These are phyloP conservation scores for Candidula unifasciata DNA, from an alignment of 2,888 invertebrate genomes.

Conservation along the genomic window DNA sequence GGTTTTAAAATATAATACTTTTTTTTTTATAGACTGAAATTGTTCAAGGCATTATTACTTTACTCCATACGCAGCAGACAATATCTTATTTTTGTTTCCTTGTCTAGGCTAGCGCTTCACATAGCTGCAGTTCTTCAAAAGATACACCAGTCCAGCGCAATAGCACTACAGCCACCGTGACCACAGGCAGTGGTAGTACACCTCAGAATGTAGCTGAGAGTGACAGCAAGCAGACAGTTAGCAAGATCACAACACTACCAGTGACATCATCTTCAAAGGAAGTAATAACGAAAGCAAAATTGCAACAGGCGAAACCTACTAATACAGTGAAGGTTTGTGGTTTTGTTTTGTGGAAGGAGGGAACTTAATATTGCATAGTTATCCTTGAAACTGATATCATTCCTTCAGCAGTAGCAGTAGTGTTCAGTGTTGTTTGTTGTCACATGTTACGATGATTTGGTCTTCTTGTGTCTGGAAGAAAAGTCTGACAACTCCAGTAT, in stretches of 20 bases:
- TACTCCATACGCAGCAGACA: no score
- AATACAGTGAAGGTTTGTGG: constrained; percentile 18
- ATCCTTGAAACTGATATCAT: no score
- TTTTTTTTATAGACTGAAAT: no score
- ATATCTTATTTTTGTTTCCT: no score
- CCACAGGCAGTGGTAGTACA: constrained; percentile 3
- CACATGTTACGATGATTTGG: no score
- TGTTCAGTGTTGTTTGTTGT: no score
- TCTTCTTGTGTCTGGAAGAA: no score
- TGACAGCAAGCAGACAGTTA: constrained; percentile 9
- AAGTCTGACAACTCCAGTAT: no score
- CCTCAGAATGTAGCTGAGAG: neutral
- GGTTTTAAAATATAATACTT: no score
- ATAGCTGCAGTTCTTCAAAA: constrained; percentile 17
- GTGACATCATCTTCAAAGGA: constrained; percentile 27
- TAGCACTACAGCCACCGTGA: constrained; percentile 22
- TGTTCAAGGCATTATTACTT: no score
- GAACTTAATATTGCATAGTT: neutral
- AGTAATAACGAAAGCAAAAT: constrained; percentile 20
- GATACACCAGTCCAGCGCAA: neutral
- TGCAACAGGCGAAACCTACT: constrained; percentile 20
- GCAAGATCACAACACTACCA: neutral
- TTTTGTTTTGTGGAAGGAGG: neutral
- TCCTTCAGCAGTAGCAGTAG: no score
- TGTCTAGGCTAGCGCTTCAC: constrained; percentile 14